Evolutionary conservation across 53 echinoderm and acorn worm genomes (phyloP), one percentile per base, ranked within the genome.

Genomic region (Paracentrotus lividus): DNA sequence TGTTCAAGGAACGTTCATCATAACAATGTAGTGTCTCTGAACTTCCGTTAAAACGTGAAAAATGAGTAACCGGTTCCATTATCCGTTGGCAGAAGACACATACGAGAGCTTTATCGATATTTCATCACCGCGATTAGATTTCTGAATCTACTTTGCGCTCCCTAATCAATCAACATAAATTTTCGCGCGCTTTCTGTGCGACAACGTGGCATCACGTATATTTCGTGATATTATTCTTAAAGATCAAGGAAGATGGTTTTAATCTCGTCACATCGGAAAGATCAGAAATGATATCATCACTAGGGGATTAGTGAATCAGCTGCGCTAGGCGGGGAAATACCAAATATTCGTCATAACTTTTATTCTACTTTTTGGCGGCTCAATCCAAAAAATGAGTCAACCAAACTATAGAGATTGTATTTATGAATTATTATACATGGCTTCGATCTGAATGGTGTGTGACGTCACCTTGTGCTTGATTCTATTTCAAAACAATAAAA

Each of bases 271-370:
- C 72, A 72, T 72, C 8, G 40, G 72, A 72, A 8, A 72, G 72
- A 72, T 72, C 72, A 40, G 18, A 40, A 57, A 40, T 72, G 72
- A 72, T 72, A 18, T 72, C 72, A 72, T 72, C 72, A 72, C 40
- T 18, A 20, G 12, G 40, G 72, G 4, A 72, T 72, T 72, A 72
- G 40, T 72, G 40, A 72, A 72, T 72, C 72, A 72, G 72, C 72
- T 72, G 72, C 38, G 14, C 38, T 36, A 72, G 72, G 72, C 72
- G 72, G 72, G 72, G 72, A 72, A 40, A 72, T 72, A 72, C 72
- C 72, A 72, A 72, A 72, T 40, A 72, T 72, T 72, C 72, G 72
- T 72, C 72, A 72, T 40, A 36, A 40, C 36, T 72, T 36, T 66
- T 29, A 32, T 20, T 57, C 21, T 18, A 57, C 8, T 64, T 10